A percentile compares a stretch with the other conserved stretches of the same genome.
These are phyloP conservation scores for Polyommatus iphigenia DNA, from an alignment of 2,888 invertebrate genomes.

Conservation along the genomic window DNA sequence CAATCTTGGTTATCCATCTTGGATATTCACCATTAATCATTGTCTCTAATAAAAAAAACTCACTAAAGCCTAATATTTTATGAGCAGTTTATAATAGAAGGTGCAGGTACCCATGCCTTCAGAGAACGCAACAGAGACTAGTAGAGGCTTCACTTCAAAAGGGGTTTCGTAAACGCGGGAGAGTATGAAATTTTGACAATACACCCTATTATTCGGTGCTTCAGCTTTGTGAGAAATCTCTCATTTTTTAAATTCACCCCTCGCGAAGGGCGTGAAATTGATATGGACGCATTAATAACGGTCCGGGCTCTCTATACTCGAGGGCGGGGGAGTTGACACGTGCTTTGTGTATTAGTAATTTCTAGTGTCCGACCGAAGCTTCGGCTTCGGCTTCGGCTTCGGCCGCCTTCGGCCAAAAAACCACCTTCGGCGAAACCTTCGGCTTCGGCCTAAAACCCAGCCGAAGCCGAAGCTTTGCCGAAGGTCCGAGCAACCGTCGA, in stretches of 20 bases:
- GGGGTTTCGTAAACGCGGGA: not conserved
- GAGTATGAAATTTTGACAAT: constrained; percentile 4
- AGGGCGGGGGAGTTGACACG: constrained; percentile 10
- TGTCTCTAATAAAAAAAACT: too few relatives aligned
- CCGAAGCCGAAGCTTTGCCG: too few relatives aligned
- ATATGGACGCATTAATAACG: constrained; percentile 29
- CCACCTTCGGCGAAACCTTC: too few relatives aligned
- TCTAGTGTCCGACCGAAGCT: too few relatives aligned
- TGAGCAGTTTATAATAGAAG: not conserved
- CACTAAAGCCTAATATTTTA: too few relatives aligned
- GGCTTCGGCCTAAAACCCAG: too few relatives aligned
- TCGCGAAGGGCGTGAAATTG: constrained; percentile 27
- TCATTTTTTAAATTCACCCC: constrained; percentile 39
- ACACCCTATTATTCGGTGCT: not conserved
- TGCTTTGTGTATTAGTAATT: constrained; percentile 23
- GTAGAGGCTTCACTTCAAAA: not conserved
- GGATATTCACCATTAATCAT: too few relatives aligned
- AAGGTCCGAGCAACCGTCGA: too few relatives aligned
- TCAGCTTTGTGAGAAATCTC: constrained; percentile 36
- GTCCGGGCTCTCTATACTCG: not conserved
- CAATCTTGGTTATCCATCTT: too few relatives aligned
- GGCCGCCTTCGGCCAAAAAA: too few relatives aligned
- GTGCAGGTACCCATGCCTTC: not conserved
- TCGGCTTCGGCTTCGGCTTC: too few relatives aligned
- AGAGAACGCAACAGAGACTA: not conserved